A percentile compares a stretch with the other conserved stretches of the same genome.
Conservation (phyloP, 2,113 vertebrate genomes). For the Azemiops feae region DNA sequence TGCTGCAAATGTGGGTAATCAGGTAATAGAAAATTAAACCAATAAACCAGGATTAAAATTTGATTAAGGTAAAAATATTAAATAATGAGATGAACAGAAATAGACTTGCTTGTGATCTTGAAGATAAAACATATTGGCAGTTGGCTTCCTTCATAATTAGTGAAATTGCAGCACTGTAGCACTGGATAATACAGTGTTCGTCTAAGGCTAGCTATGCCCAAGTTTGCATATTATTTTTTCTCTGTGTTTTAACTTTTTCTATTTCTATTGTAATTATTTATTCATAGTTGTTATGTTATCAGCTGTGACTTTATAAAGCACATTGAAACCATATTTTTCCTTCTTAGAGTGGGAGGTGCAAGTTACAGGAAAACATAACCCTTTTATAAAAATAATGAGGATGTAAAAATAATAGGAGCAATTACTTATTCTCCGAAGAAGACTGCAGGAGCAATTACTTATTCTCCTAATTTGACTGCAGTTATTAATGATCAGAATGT, state of each 20-base stretch:
- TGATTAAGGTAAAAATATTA: background rate
- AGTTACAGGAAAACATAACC: constrained; percentile 8
- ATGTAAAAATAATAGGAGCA: background rate
- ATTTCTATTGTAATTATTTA: background rate
- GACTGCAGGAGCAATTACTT: background rate
- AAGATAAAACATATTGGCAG: background rate
- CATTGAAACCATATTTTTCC: constrained; percentile 23
- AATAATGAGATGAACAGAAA: background rate
- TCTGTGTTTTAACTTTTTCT: background rate
- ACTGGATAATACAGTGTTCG: background rate
- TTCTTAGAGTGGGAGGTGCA: background rate
- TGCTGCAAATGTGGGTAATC: background rate
- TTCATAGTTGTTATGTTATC: constrained; percentile 6
- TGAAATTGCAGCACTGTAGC: background rate
- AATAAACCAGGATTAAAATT: background rate
- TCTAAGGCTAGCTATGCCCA: background rate
- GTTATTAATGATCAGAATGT: background rate
- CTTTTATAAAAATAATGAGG: background rate
- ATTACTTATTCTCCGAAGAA: background rate
- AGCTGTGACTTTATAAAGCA: constrained; percentile 11
- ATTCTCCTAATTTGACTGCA: background rate
- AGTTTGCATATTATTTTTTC: background rate
- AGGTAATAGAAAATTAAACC: background rate
- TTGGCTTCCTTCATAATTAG: background rate
- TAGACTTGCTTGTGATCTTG: background rate